Base-by-base conservation (phyloP, 2,888 invertebrate genomes). In the Allygus modestus region DNA sequence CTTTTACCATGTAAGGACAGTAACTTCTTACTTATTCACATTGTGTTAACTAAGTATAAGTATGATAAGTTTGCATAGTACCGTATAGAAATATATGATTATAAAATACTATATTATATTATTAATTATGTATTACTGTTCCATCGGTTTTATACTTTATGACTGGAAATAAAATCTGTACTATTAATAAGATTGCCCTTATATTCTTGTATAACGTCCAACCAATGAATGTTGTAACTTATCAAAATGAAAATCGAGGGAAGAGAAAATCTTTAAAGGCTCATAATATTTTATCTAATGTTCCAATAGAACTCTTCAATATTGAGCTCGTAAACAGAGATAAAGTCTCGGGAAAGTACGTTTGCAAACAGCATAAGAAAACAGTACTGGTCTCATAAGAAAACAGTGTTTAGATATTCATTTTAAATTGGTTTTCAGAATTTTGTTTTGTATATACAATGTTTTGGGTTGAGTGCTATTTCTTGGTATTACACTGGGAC, bases 261-360 rank as follows among this genome's bases (percentile, higher is more conserved):
- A 23, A 58, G 23, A 23, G 23, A 20, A 58, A 0, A 58, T 58
- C 23, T 58, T 20, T 23, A 58, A 58, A 58, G 7, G 58, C 58
- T 58, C 23, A 58, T 20, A 20, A 58, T 58, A 58, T 58, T 58
- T 58, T 58, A 58, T 58, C 58, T 58, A 20, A 58, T 23, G 58
- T 58, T 58, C 1, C 58, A 58, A 58, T 23, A 23, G 12, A 23
- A 17, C 46, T 12, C 46, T 2, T 23, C 58, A 23, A 58, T 58
- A 58, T 58, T 58, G 58, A 58, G 58, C 2, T 58, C 58, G 58
- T 58, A 58, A 58, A 58, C 58, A 58, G 5, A 58, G 58, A 58
- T 58, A 58, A 58, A 58, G 58, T 23, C 23, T 11, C 17, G 12
- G 23, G 23, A 12, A 58, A 58, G 23, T 58, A 58, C 23, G 58